These are phyloP conservation scores for Varanus komodoensis DNA, from an alignment of 2,113 vertebrate genomes.

Conservation along the genomic window DNA sequence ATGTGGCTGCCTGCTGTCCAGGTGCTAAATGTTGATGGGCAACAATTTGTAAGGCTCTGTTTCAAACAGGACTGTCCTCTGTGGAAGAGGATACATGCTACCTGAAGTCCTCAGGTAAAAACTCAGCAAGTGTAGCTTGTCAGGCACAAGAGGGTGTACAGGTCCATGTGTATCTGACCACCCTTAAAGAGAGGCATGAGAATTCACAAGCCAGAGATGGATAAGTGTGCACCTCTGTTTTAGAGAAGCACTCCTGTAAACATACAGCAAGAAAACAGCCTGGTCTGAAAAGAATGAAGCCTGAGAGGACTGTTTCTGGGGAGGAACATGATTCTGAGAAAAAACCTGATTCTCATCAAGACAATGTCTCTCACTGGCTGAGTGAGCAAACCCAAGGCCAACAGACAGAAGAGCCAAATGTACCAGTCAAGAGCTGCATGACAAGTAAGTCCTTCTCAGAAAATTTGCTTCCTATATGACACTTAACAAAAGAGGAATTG, in stretches of 20 bases:
- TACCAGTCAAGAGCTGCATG: neutral
- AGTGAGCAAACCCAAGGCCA: neutral
- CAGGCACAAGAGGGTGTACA: neutral
- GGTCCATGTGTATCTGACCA: neutral
- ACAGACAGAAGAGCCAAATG: neutral
- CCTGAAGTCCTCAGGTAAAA: neutral
- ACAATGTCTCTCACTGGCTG: neutral
- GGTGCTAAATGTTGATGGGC: no score
- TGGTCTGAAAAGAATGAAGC: rapidly evolving
- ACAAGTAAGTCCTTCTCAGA: neutral
- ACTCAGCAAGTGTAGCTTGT: neutral
- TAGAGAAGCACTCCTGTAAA: conserved; percentile 10
- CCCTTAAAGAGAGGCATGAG: neutral
- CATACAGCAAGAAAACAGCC: neutral
- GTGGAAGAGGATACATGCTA: no score
- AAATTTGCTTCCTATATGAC: neutral
- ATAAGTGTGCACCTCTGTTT: neutral
- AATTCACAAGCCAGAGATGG: neutral
- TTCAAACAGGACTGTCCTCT: no score
- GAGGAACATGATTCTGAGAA: neutral
- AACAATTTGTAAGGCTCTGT: no score
- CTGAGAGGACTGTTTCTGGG: rapidly evolving
- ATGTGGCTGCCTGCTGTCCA: no score
- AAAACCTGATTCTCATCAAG: rapidly evolving
- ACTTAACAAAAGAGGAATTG: no score